Evolutionary conservation across 2,888 invertebrate species (phyloP), one percentile per base, ranked within the genome.

Genomic region (Andrena bucephala): DNA sequence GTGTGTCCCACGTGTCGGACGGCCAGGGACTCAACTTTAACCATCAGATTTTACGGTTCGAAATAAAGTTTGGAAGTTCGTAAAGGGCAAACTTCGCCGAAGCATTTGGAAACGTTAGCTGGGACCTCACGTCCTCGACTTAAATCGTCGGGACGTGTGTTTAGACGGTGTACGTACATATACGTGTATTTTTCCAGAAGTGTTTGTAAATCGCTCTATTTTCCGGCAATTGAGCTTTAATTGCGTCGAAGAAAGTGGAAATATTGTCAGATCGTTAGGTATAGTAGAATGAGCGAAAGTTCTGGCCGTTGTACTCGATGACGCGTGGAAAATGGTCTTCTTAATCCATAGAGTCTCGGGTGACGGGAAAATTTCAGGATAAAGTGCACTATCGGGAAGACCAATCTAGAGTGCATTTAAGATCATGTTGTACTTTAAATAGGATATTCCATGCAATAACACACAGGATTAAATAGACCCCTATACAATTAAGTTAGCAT

Each of bases 21-120:
- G 66, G 67, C 29, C 80, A 33, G 33, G 67, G 59, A 67, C 42
- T 77, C 52, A 63, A 68, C 71, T 81, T 59, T 66, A 50, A 72
- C 80, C 80, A 59, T 73, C 60, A 65, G 81, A 80, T 79, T 80
- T 80, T 81, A 80, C 68, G 65, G 31, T 42, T 65, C 10, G 65
- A 50, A 66, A 81, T 80, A 79, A 80, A 80, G 80, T 68, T 78
- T 27, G 60, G 8, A 72, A 78, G 62, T 78, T 81, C 27, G 60
- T 48, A 24, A 62, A 77, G 71, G 54, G 60, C 52, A 54, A 81
- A 78, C 54, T 81, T 63, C 16, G 20, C 8, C 62, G 62, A 54
- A 36, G 36, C 67, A 29, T 67, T 81, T 62, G 66, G 71, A 50
- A 48, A 62, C 54, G 42, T 70, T 66, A 62, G 60, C 33, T 13